A percentile compares a stretch with the other conserved stretches of the same genome.
phyloP scores from a whole-genome alignment of 2,888 invertebrate species.

The Melipona beecheii region DNA sequence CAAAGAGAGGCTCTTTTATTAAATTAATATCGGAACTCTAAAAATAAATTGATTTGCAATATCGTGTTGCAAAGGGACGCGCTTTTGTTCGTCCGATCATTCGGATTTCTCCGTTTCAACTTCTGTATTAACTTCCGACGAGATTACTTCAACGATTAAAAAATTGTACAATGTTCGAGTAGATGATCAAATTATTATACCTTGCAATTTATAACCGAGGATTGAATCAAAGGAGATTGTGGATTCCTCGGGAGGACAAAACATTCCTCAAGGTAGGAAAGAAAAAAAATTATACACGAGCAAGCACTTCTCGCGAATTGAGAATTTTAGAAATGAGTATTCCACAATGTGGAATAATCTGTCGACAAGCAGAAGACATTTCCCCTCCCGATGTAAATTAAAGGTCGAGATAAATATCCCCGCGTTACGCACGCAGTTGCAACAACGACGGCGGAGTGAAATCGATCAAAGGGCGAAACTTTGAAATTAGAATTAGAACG shows the following conservation, averaged over 20 bases:
- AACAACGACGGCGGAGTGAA: neutral
- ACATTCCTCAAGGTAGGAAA: neutral
- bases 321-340: neutral
- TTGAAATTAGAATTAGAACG: constrained; percentile 68
- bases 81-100: neutral
- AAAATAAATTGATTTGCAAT: neutral
- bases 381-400: neutral
- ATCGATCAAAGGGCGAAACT: constrained; percentile 20
- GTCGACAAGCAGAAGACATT: neutral
- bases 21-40: neutral
- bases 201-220: neutral
- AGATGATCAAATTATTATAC: neutral
- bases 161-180: neutral
- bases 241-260: neutral
- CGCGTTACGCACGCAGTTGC: neutral
- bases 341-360: too few species aligned
- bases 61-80: neutral
- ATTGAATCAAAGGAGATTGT: neutral
- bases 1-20: neutral
- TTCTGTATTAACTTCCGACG: neutral
- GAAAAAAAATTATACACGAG: too few species aligned
- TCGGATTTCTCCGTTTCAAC: neutral
- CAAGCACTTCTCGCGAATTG: neutral
- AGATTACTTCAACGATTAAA: neutral
- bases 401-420: neutral